Evolutionary conservation across 2,797 vertebrate species (phyloP).

Genomic region (Leptodactylus fallax): DNA sequence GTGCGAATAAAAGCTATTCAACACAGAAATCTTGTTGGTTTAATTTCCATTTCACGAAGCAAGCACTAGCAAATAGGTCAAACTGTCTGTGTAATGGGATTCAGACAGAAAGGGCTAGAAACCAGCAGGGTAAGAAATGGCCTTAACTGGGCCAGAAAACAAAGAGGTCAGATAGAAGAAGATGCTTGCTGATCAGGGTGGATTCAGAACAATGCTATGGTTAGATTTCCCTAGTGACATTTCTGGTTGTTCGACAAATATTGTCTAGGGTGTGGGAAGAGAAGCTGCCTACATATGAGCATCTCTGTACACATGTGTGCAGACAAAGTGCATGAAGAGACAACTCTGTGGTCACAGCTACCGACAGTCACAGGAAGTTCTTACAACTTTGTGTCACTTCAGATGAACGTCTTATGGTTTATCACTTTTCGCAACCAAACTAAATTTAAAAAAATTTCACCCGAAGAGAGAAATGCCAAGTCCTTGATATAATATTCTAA

Average conservation of each 20-base stretch:
- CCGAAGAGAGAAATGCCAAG: no score
- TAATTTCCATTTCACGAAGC: background rate
- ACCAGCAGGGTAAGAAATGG: background rate
- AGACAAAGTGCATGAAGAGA: background rate
- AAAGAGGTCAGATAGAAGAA: background rate
- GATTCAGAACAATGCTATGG: background rate
- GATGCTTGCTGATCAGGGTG: background rate
- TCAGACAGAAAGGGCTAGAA: background rate
- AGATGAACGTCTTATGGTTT: background rate
- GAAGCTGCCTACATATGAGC: background rate
- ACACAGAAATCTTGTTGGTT: no score
- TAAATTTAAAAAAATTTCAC: no score
- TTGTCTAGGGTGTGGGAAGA: conserved; percentile 10
- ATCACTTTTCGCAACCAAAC: background rate
- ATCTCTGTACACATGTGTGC: background rate
- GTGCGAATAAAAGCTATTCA: background rate
- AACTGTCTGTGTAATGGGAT: background rate
- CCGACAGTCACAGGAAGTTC: conserved; percentile 35
- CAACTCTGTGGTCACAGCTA: background rate
- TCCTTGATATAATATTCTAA: no score
- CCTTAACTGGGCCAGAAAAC: background rate
- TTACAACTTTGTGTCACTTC: background rate
- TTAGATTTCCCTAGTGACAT: conserved; percentile 13
- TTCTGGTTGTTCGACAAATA: conserved; percentile 16
- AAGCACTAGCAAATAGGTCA: background rate